A percentile compares a stretch with the other conserved stretches of the same genome.
These are phyloP conservation scores for Crenichthys baileyi DNA, from an alignment of 2,797 vertebrate genomes.

Conservation along the genomic window DNA sequence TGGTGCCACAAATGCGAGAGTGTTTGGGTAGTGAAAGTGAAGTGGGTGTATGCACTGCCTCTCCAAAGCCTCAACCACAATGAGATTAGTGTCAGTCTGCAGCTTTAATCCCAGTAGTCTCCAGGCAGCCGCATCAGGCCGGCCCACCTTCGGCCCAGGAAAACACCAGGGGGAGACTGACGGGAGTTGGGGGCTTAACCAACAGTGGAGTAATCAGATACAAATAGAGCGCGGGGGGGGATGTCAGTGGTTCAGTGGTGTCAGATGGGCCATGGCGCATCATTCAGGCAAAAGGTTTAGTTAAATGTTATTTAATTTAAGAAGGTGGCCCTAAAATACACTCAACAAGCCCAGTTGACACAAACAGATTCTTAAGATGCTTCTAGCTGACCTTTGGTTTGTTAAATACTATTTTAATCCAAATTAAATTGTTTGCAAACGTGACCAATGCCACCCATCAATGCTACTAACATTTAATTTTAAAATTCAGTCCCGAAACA, in stretches of 20 bases:
- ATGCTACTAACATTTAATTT: too few species aligned
- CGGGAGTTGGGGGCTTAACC: slow-evolving; percentile 67
- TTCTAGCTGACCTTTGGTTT: not conserved
- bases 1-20: slow-evolving; percentile 60
- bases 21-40: slow-evolving; percentile 71
- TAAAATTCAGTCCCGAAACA: too few species aligned
- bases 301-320: slow-evolving; percentile 17
- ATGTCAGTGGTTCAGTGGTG: slow-evolving; percentile 34
- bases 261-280: slow-evolving; percentile 31
- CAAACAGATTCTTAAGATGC: not conserved
- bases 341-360: slow-evolving; percentile 12
- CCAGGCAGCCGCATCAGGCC: slow-evolving; percentile 62
- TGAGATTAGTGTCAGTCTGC: slow-evolving; percentile 83
- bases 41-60: slow-evolving; percentile 69
- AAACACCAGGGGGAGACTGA: slow-evolving; percentile 56
- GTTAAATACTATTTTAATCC: not conserved
- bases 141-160: slow-evolving; percentile 66
- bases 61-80: slow-evolving; percentile 79
- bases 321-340: slow-evolving; percentile 32
- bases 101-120: slow-evolving; percentile 80
- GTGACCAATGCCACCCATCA: too few species aligned
- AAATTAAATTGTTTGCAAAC: too few species aligned
- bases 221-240: slow-evolving; percentile 27
- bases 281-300: slow-evolving; percentile 20
- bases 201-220: slow-evolving; percentile 73